A percentile compares a stretch with the other conserved stretches of the same genome.
Conservation (phyloP, 2,113 vertebrate genomes). For the Hippopotamus amphibius region DNA sequence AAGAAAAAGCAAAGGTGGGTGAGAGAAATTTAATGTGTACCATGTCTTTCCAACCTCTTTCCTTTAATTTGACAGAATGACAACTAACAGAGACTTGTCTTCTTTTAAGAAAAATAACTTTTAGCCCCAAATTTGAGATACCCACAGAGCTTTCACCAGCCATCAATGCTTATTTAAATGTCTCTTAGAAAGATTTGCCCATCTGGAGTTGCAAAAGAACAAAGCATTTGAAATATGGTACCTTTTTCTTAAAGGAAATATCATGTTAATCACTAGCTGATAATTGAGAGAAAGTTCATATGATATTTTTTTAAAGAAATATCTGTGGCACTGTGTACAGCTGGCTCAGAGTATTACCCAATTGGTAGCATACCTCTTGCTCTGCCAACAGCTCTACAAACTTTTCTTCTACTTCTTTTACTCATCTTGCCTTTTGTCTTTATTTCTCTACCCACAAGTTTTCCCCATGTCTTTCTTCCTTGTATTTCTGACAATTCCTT, state of each 20-base stretch:
- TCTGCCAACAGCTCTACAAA: neutral
- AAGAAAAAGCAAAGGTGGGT: neutral
- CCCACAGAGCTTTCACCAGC: neutral
- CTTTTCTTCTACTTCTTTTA: neutral
- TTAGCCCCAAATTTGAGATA: neutral
- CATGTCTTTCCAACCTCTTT: neutral
- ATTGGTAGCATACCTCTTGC: neutral
- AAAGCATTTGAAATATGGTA: constrained; percentile 23
- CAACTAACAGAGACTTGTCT: neutral
- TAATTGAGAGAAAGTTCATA: neutral
- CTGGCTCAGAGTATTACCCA: neutral
- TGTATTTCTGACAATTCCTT: neutral
- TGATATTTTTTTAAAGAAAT: neutral
- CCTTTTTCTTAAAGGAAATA: constrained; percentile 29
- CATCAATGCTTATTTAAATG: neutral
- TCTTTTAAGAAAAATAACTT: constrained; percentile 1
- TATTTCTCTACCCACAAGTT: neutral
- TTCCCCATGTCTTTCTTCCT: neutral
- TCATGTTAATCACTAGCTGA: neutral
- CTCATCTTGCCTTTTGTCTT: neutral
- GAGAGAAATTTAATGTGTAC: neutral
- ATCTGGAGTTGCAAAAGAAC: constrained; percentile 24
- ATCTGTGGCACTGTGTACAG: neutral
- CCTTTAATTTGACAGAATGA: constrained; percentile 15
- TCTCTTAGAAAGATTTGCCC: constrained; percentile 3